Conservation (phyloP, 2,113 vertebrate species). For the Spheniscus mendiculus region DNA sequence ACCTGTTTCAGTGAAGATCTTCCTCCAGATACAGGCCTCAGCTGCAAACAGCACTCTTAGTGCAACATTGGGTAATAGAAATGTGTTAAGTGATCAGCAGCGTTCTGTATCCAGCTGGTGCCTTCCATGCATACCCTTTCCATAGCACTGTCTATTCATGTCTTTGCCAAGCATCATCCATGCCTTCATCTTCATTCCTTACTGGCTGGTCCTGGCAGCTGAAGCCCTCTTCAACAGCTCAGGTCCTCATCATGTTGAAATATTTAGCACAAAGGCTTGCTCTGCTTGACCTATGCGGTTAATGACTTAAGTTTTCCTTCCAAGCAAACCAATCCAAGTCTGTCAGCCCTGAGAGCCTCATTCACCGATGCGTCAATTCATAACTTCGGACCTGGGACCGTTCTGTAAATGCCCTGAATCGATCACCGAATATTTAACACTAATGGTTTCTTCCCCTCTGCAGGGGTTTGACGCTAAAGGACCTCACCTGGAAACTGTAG, state of each 20-base stretch:
- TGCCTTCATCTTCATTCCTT: neutral
- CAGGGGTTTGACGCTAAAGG: neutral
- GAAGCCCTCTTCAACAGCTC: neutral
- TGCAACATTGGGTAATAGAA: neutral
- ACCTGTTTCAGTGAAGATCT: neutral
- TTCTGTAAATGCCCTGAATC: neutral
- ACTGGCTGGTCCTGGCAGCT: neutral
- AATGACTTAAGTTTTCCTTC: neutral
- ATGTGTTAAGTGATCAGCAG: neutral
- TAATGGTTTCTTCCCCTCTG: neutral
- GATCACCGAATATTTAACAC: neutral
- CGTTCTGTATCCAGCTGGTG: neutral
- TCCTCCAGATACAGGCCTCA: neutral
- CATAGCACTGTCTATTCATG: neutral
- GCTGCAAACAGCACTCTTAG: neutral
- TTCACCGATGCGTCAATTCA: neutral
- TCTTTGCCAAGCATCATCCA: neutral
- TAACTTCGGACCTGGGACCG: neutral
- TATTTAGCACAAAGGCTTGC: neutral
- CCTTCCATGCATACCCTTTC: neutral
- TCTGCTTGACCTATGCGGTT: neutral
- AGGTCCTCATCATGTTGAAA: neutral
- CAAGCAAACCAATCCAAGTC: neutral
- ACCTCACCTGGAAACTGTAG: neutral
- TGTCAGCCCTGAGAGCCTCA: neutral